Evolutionary conservation across 2,888 invertebrate genomes (phyloP).

Genomic region (Nemotelus pantherinus): DNA sequence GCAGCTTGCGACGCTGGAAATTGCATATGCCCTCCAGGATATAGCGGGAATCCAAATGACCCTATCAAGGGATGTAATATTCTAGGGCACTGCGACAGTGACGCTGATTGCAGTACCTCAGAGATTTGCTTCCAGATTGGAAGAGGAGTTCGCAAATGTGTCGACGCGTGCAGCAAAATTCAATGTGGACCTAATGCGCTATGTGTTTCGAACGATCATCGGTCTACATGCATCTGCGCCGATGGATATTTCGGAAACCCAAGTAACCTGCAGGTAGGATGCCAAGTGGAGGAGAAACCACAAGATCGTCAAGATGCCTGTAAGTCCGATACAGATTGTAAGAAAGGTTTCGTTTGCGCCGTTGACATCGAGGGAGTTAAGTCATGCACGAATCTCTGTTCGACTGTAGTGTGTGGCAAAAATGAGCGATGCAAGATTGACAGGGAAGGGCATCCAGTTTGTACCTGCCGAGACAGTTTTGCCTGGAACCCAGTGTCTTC

Average conservation of each 20-base stretch:
- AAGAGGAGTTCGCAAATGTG: conserved; percentile 81
- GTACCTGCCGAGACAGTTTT: conserved; percentile 81
- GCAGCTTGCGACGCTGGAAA: conserved; percentile 82
- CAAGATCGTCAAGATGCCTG: conserved; percentile 70
- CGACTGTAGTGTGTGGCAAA: conserved; percentile 81
- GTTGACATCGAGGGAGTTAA: conserved; percentile 71
- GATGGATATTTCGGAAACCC: conserved; percentile 86
- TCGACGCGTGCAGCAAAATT: conserved; percentile 86
- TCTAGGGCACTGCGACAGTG: conserved; percentile 80
- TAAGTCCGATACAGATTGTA: conserved; percentile 76
- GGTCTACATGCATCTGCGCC: conserved; percentile 86
- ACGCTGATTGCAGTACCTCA: conserved; percentile 81
- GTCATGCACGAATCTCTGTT: conserved; percentile 82
- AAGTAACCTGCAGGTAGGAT: conserved; percentile 80
- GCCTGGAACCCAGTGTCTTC: conserved; percentile 87
- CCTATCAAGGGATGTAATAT: conserved; percentile 75
- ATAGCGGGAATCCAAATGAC: conserved; percentile 79
- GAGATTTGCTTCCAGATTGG: conserved; percentile 90
- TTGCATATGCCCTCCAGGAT: conserved; percentile 83
- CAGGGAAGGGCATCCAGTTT: conserved; percentile 74
- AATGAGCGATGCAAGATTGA: conserved; percentile 83
- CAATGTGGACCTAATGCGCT: conserved; percentile 92
- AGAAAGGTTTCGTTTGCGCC: conserved; percentile 75
- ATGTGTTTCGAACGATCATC: conserved; percentile 84
- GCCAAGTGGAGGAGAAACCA: conserved; percentile 75